Evolutionary conservation across 2,113 vertebrate species (phyloP).

Genomic region (Dasyprocta punctata): DNA sequence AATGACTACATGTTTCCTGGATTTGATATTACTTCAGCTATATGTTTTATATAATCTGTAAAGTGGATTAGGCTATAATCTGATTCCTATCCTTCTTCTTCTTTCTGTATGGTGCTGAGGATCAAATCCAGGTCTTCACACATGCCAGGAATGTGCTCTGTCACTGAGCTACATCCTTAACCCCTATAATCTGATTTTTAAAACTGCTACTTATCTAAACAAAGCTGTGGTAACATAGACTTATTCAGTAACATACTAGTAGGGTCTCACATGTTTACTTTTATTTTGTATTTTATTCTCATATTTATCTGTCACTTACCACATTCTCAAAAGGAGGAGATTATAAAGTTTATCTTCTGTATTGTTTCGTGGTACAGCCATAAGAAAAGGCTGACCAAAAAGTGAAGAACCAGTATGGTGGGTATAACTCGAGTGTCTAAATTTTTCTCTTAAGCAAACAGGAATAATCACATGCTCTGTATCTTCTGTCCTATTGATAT

Average conservation of each 20-base stretch:
- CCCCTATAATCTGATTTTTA: neutral
- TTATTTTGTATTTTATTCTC: conserved; percentile 29
- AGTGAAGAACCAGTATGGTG: conserved; percentile 95
- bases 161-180: neutral
- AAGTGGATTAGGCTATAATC: neutral
- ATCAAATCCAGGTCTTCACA: neutral
- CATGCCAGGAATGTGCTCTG: neutral
- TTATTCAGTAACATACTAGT: neutral
- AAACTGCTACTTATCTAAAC: conserved; percentile 5
- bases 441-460: conserved; percentile 96
- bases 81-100: neutral
- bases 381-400: conserved; percentile 97
- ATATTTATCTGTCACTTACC: conserved; percentile 85
- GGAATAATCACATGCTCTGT: conserved; percentile 97
- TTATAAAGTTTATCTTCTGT: conserved; percentile 98
- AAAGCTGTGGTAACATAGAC: neutral
- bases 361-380: conserved; percentile 95
- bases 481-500: conserved; percentile 95
- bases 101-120: neutral
- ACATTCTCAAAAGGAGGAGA: conserved; percentile 95
- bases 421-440: conserved; percentile 96
- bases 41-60: neutral
- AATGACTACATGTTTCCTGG: neutral
- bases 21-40: conserved; percentile 28
- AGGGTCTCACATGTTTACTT: neutral